Evolutionary conservation across 2,797 vertebrate genomes (phyloP).

Genomic region (Pangasius sanitwongsei): DNA sequence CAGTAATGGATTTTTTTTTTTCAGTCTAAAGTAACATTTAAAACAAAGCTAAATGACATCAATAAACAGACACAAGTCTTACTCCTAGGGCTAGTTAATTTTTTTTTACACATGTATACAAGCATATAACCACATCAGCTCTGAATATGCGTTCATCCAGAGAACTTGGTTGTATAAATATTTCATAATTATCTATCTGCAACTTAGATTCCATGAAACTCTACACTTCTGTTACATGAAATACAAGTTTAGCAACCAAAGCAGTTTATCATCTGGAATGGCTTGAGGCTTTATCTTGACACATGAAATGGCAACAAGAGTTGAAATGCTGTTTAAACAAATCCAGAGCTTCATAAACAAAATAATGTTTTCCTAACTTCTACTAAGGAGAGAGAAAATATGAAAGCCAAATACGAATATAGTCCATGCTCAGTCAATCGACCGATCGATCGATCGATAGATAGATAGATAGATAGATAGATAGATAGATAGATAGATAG

Average conservation of each 20-base stretch:
- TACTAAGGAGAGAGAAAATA: not conserved
- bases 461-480: not conserved
- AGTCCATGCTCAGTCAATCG: not conserved
- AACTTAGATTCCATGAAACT: not conserved
- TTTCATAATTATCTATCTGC: not conserved
- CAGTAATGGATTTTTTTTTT: not conserved
- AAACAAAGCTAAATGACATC: not conserved
- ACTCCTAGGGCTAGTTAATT: too few relatives aligned
- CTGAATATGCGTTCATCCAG: not conserved
- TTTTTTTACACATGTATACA: not conserved
- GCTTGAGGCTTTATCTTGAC: not conserved
- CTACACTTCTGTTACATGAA: not conserved
- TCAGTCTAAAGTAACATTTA: not conserved
- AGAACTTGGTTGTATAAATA: not conserved
- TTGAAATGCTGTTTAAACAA: not conserved
- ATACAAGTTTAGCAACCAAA: not conserved
- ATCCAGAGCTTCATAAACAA: not conserved
- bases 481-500: not conserved
- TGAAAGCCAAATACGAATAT: not conserved
- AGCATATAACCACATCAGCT: not conserved
- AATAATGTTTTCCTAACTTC: not conserved
- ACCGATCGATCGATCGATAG: not conserved
- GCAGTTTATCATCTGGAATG: not conserved
- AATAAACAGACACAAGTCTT: not conserved
- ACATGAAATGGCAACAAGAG: not conserved